Base-by-base conservation (phyloP, 1,140 invertebrate genomes). In the Drosophila sp. region DNA sequence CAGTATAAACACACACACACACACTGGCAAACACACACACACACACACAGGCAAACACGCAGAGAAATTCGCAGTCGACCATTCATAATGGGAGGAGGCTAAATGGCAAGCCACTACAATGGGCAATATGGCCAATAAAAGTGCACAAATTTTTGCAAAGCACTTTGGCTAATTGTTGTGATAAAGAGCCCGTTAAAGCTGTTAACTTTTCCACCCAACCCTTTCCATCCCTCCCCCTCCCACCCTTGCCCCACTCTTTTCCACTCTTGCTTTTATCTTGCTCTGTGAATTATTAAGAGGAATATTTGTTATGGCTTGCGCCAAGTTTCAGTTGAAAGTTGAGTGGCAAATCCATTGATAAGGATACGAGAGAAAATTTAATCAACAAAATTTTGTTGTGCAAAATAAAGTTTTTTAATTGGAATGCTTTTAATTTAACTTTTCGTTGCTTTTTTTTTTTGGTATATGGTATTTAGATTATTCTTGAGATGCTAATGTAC, bases 141-240 rank as follows among this genome's bases (percentile, higher is more conserved):
- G 69, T 80, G 80, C 76, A 73, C 69, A 80, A 84, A 80, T 63
- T 77, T 41, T 70, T 66, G 56, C 23, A 35, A 72, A 79, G 66
- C 76, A 84, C 80, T 76, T 84, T 72, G 62, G 66, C 72, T 76
- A 83, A 83, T 83, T 83, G 72, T 76, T 67, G 33, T 70, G 71
- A 66, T 83, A 71, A 77, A 67, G 76, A 67, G 72, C 55, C 57
- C 44, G 50, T 74, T 68, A 33, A 30, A 61, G 41, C 62, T 32
- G 27, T 27, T 17, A 73, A 61, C 47, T 56, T 44, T 30, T n/a
- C 32, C 7, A 1, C 41, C 11, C 2, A 0, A 0, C n/a, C 41
- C 4, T n/a, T 1, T 2, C 38, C 32, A 33, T 33, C 1, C 38
- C 41, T 23, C 0, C 23, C 23, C 3, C 44, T 3, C 7, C 1